Base-by-base conservation (phyloP, 2,113 vertebrate species). In the Synodontis membranacea region DNA sequence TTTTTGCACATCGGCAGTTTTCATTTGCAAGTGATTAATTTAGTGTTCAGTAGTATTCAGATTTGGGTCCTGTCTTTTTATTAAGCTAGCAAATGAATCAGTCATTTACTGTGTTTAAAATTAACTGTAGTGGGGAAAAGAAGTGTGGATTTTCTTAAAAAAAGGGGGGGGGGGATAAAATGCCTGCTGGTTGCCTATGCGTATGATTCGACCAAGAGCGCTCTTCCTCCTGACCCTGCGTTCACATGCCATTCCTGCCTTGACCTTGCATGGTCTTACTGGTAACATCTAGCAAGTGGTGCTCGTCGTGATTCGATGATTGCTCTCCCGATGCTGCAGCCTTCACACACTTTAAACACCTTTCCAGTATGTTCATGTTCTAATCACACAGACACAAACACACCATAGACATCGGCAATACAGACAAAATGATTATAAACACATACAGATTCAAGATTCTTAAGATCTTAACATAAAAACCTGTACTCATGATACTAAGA, bases 121-220 rank as follows among this genome's bases (percentile, higher is more conserved):
- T 87, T 87, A 88, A 87, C 78, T 85, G 82, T 88, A 85, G 88
- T 88, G 9, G 0, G 15, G 28, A 50, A 52, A 54, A 89, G 87
- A 88, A 87, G 89, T 21, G 80, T 89, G 88, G 85, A 91, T 89
- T 91, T 93, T 93, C 88, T 89, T 54, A 87, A 88, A 88, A 88
- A n/a, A n/a, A n/a, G n/a, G n/a, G n/a, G n/a, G n/a, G n/a, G n/a
- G 79, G 80, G 79, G 83, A 58, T 42, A 42, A 88, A 91, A 89
- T 89, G 89, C 93, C 93, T 94, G 91, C 91, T 92, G 92, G 93
- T 94, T 93, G 92, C 93, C 93, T 93, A 86, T 91, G 91, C 91
- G 92, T 93, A 94, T 93, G 93, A 93, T 91, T 86, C 92, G 92
- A 90, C 90, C 84, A 48, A 86, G 86, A 90, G 86, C 76, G 46